Evolutionary conservation across 2,888 invertebrate genomes (phyloP), one percentile per base, ranked within the genome.

Genomic region (Synergus japonicus): DNA sequence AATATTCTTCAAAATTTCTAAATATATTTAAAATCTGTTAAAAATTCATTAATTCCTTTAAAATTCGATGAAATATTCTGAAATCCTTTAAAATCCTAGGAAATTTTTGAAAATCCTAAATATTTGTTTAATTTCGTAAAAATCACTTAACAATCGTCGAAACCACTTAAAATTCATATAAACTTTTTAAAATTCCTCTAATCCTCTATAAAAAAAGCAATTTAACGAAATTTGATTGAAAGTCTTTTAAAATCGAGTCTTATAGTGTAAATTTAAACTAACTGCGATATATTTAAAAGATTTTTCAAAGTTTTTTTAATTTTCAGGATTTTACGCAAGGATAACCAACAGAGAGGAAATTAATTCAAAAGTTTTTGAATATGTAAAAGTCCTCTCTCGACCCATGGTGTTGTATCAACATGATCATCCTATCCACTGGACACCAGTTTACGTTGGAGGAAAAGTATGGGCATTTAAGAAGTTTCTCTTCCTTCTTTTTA

Each of bases 351-450:
- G 96, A 87, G 96, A 97, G 0, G 98, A 99, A 92, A 97, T 98
- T 9, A 95, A 96, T 83, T 96, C 96, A 83, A 97, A 98, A 92
- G 98, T 99, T 63, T 94, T 99, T 89, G 97, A 98, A 91, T 98
- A 99, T 90, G 96, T 99, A 73, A 96, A 97, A 88, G 98, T 99
- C 22, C 95, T 99, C 94, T 98, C 99, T 15, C 94, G 99, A 66
- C 99, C 99, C 0, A 96, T 99, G 94, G 98, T 99, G 46, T 96
- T 98, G 94, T 97, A 97, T 91, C 96, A 97, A 91, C 96, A 96
- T 65, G 95, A 97, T 87, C 97, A 98, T 92, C 97, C 98, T 0
- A 96, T 97, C 67, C 96, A 98, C 87, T 99, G 99, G 99, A 98
- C 98, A 85, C 97, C 98, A 0, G 97, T 97, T 7, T 99, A 97